These are phyloP conservation scores for Petrocephalus zakoni DNA, from an alignment of 2,113 vertebrate genomes.

Conservation along the genomic window DNA sequence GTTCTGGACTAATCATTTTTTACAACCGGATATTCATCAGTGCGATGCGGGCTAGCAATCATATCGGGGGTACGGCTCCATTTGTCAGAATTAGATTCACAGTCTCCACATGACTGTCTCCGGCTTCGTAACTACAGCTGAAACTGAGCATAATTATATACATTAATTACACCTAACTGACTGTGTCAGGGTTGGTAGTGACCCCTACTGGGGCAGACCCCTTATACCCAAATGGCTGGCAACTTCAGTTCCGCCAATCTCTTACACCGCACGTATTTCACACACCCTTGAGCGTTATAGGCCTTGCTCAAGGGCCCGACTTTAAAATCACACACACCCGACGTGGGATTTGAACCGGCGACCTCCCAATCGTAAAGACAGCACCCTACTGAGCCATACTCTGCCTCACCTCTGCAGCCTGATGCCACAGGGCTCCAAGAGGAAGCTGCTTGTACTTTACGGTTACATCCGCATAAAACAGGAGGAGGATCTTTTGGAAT, in stretches of 20 bases:
- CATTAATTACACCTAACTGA: background rate
- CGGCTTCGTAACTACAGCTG: background rate
- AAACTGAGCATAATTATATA: background rate
- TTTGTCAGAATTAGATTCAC: background rate
- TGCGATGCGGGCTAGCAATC: background rate
- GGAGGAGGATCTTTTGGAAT: background rate
- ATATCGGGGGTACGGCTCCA: background rate
- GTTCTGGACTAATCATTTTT: constrained; percentile 1
- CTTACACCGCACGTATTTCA: background rate
- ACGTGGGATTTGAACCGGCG: background rate
- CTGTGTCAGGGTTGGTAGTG: background rate
- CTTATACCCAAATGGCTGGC: background rate
- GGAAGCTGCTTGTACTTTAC: background rate
- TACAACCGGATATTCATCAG: constrained; percentile 7
- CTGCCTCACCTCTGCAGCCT: background rate
- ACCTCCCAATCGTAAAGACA: background rate
- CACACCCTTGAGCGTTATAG: background rate
- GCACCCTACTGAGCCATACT: background rate
- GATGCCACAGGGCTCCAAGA: background rate
- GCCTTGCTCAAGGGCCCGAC: background rate
- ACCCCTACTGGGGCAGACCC: background rate
- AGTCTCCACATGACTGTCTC: background rate
- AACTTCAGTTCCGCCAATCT: background rate
- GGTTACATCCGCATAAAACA: background rate
- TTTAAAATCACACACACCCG: background rate